Base-by-base conservation (phyloP, 2,113 vertebrate genomes). In the Rhizomys pruinosus region DNA sequence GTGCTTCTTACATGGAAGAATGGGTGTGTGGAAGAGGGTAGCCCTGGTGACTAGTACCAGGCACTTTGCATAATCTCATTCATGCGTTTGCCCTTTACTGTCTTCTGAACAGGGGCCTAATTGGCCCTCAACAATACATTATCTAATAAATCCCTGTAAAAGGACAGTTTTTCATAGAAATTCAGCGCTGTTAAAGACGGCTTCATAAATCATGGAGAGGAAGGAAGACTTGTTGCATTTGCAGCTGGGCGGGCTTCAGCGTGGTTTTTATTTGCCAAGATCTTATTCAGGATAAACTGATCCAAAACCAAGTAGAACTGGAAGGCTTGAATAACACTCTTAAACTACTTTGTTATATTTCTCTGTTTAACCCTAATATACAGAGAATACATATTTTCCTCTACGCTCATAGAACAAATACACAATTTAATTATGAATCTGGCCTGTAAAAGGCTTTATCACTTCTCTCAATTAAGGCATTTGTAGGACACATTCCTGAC, bases 101-200 rank as follows among this genome's bases (percentile, higher is more conserved):
- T 92, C 71, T 95, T 89, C 68, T 69, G 27, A 82, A 93, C n/a
- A 71, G 90, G 44, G 29, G 17, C 34, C 16, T 96, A 94, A 94
- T 47, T 86, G 74, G 44, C 78, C 94, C 76, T 79, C 22, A 77
- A 0, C 68, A 66, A 34, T 72, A 82, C 11, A 74, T 81, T 90
- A 88, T 79, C 80, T 94, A 94, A 76, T 93, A 94, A 94, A 92
- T 86, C 61, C 61, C 72, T 57, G 5, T 52, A 44, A 95, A 95
- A 95, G 73, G 76, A 94, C 20, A 66, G 10, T 27, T 88, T 94
- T 81, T 80, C 25, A 71, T 27, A 87, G 74, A 64, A 78, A 88
- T 29, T 79, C 78, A 92, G 34, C 34, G 73, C 66, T 86, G 34
- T 78, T 93, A 92, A 44, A 92, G 92, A 93, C 92, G n/a, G 61